Conservation (phyloP, 37 sponge, comb jelly and placozoan genomes). For the Corticium candelabrum region DNA sequence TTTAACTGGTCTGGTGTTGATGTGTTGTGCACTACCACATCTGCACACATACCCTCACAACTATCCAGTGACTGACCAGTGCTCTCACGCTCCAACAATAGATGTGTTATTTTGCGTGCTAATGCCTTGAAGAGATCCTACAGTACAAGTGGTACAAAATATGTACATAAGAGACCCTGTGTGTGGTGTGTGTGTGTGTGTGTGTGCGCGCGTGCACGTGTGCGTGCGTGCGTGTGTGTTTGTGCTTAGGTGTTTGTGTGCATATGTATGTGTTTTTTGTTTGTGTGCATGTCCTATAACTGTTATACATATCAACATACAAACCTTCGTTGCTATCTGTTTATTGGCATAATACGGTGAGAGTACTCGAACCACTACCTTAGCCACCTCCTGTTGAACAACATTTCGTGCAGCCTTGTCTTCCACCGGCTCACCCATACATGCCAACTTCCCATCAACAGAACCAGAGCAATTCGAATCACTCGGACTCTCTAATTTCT, state of each 20-base stretch:
- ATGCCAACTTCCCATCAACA: background rate
- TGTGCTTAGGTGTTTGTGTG: no score
- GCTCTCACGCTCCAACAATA: no score
- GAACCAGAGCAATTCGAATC: background rate
- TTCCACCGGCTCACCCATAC: background rate
- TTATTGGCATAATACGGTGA: slow-evolving; percentile 39
- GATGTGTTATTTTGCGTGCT: slow-evolving; percentile 44
- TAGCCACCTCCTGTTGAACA: slow-evolving; percentile 42
- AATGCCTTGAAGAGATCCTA: slow-evolving; percentile 69
- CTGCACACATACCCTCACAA: no score
- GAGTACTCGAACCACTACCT: slow-evolving; percentile 44
- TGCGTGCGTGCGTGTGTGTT: no score
- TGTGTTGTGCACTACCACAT: no score
- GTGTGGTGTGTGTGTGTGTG: background rate
- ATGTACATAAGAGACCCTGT: background rate
- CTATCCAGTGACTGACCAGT: no score
- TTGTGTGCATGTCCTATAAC: background rate
- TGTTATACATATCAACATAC: background rate
- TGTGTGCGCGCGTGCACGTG: no score
- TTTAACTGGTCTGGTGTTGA: no score
- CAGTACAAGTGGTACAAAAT: background rate
- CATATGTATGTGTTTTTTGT: no score
- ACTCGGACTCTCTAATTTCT: background rate
- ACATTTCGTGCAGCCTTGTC: background rate
- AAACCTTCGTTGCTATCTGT: slow-evolving; percentile 54